Evolutionary conservation across 2,797 vertebrate species (phyloP).

Genomic region (Neosalanx taihuensis): DNA sequence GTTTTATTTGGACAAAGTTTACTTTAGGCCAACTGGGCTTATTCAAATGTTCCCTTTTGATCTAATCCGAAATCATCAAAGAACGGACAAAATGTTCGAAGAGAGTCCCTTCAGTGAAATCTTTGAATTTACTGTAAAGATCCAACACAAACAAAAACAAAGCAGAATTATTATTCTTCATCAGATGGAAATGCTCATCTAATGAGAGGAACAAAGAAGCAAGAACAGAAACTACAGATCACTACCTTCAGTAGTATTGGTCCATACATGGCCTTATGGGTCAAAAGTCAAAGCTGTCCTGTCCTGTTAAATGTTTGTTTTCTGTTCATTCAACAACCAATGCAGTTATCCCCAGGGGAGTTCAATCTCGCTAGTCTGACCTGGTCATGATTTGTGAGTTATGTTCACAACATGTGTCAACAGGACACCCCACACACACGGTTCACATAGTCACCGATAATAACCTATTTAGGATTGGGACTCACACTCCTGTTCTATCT

Average conservation of each 20-base stretch:
- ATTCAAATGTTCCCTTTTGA: not conserved
- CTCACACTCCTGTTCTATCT: conserved; percentile 31
- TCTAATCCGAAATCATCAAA: not conserved
- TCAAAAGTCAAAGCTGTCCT: conserved; percentile 6
- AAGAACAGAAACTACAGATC: conserved; percentile 14
- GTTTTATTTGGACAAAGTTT: not conserved
- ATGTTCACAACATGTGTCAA: too few relatives aligned
- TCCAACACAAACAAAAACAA: conserved; percentile 16
- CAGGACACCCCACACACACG: too few relatives aligned
- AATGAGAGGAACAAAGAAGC: conserved; percentile 31
- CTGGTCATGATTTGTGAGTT: not conserved
- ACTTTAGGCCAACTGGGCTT: not conserved
- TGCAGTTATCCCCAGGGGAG: not conserved
- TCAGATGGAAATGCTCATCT: conserved; percentile 35
- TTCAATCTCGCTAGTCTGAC: not conserved
- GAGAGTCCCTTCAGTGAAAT: not conserved
- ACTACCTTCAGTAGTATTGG: conserved; percentile 2
- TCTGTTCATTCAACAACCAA: not conserved
- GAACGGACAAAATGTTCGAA: not conserved
- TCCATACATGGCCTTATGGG: conserved; percentile 16
- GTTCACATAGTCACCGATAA: not conserved
- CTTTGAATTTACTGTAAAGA: conserved; percentile 5
- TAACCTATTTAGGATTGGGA: conserved; percentile 54
- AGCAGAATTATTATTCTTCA: conserved; percentile 22
- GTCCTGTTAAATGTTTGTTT: too few relatives aligned